Percentiles rank a stretch among this genome's conserved stretches.
Evolutionary conservation across 2,797 vertebrate species (phyloP).

Genomic region (Hippocampus kuda): DNA sequence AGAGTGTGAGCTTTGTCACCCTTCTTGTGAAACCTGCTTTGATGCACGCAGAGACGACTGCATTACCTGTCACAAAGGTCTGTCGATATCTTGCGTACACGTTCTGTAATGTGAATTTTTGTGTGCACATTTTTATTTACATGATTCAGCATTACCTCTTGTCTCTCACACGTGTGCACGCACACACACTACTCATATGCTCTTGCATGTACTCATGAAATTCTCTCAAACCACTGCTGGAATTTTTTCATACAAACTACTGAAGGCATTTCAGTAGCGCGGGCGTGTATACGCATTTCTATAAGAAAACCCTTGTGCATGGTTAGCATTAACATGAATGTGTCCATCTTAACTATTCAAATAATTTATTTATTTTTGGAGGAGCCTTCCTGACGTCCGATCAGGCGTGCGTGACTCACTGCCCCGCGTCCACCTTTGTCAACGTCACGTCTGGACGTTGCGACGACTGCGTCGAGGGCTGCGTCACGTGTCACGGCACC

Average conservation of each 20-base stretch:
- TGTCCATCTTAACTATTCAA: not conserved
- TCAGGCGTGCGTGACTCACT: constrained; percentile 61
- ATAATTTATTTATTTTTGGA: constrained; percentile 9
- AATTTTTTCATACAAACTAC: not conserved
- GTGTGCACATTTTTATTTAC: not conserved
- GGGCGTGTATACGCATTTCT: no score
- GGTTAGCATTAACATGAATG: not conserved
- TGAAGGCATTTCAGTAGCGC: not conserved
- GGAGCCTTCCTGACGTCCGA: constrained; percentile 44
- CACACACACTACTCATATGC: no score
- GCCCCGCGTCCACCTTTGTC: constrained; percentile 70
- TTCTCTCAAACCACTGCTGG: not conserved
- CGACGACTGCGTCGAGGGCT: constrained; percentile 67
- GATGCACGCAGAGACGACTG: constrained; percentile 53
- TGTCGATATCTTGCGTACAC: not conserved
- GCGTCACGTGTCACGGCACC: constrained; percentile 45
- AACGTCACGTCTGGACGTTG: constrained; percentile 65
- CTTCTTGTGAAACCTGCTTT: constrained; percentile 73
- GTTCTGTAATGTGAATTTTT: not conserved
- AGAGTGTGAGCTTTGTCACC: constrained; percentile 60
- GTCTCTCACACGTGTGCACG: no score
- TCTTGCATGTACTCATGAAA: no score
- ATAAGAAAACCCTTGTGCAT: no score
- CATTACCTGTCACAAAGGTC: constrained; percentile 66
- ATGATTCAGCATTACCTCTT: no score